Evolutionary conservation across 1,140 invertebrate genomes (phyloP).

Genomic region (Scylla paramamosain): DNA sequence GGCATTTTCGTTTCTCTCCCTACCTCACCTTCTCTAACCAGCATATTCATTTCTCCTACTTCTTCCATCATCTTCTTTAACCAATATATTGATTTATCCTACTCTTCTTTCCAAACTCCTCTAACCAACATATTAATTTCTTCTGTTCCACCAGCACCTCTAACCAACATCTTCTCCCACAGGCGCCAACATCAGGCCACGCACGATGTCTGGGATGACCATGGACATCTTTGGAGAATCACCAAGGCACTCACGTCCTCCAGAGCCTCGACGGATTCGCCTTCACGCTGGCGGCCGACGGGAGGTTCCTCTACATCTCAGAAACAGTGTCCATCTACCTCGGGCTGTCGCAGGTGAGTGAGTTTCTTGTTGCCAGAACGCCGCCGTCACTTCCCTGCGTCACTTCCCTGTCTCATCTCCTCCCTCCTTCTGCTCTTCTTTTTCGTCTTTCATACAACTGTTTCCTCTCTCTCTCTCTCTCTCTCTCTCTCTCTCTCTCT

Average conservation of each 20-base stretch:
- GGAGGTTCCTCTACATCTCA: constrained; percentile 98
- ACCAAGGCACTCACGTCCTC: constrained; percentile 98
- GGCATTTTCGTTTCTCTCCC: not conserved
- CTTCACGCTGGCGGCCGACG: constrained; percentile 95
- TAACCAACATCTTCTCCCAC: not conserved
- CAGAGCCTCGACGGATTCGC: constrained; percentile 98
- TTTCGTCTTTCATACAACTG: not conserved
- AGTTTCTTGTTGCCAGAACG: no score
- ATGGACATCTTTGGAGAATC: constrained; percentile 88
- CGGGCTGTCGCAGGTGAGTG: constrained; percentile 95
- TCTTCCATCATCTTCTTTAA: not conserved
- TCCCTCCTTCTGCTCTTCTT: not conserved
- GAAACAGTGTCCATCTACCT: constrained; percentile 99
- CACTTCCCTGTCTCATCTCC: not conserved
- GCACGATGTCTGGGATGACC: constrained; percentile 71
- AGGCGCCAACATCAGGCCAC: constrained; percentile 66
- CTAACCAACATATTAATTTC: not conserved
- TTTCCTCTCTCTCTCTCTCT: not conserved
- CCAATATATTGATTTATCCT: no score
- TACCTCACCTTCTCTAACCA: not conserved
- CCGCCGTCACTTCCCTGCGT: not conserved
- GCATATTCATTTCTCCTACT: not conserved
- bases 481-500: no score
- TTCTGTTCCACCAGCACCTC: not conserved
- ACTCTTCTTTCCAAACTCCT: not conserved